These are phyloP conservation scores for Montipora cactus DNA, from an alignment of 64 coral and sea anemone genomes.

Conservation along the genomic window DNA sequence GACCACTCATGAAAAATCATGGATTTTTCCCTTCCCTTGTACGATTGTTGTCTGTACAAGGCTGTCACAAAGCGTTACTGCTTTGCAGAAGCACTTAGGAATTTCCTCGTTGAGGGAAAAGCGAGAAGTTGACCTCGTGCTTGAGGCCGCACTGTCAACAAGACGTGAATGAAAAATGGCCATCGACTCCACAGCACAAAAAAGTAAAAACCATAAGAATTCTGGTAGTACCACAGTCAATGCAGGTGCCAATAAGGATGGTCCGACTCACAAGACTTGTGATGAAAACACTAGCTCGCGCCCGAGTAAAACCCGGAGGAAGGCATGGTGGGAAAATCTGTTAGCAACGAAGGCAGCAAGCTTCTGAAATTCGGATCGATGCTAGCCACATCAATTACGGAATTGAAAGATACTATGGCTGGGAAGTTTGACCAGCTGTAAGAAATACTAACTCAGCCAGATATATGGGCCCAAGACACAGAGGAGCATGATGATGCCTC, in stretches of 20 bases:
- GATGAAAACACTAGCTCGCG: not conserved
- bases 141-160: no score
- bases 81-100: no score
- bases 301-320: not conserved
- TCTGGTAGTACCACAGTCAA: constrained; percentile 7
- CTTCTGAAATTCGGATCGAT: constrained; percentile 6
- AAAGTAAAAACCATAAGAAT: not conserved
- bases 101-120: no score
- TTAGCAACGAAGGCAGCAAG: not conserved
- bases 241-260: not conserved
- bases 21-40: no score
- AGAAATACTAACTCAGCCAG: not conserved
- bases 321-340: not conserved
- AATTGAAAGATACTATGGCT: constrained; percentile 29
- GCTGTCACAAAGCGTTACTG: no score
- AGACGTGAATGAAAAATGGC: no score
- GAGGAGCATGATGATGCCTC: not conserved
- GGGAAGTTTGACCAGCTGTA: constrained; percentile 18
- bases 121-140: no score
- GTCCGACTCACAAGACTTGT: not conserved
- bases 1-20: no score
- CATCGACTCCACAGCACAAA: not conserved
- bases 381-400: not conserved
- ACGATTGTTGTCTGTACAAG: no score
- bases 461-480: constrained; percentile 4